Conservation (phyloP, 2,113 vertebrate genomes). For the Camelus dromedarius region DNA sequence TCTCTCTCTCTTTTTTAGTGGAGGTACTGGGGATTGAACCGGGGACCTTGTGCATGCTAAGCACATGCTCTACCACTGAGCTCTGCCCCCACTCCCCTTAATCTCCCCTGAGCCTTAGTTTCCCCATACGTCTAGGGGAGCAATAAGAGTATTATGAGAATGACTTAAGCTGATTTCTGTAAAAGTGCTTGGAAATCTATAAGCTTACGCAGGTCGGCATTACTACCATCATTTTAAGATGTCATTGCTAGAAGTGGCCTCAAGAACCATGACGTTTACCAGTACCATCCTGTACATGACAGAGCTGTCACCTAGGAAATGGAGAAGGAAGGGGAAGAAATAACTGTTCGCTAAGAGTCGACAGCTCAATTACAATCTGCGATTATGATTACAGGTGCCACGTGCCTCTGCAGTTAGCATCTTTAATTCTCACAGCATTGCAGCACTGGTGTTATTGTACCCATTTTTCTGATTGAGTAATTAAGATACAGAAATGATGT, state of each 20-base stretch:
- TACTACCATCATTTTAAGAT: neutral
- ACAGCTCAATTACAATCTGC: neutral
- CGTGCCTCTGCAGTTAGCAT: too few relatives aligned
- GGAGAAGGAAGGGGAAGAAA: neutral
- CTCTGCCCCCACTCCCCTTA: neutral
- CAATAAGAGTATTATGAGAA: neutral
- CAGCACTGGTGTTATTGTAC: neutral
- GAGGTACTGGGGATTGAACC: too few relatives aligned
- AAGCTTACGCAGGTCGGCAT: neutral
- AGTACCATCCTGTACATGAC: neutral
- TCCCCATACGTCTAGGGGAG: neutral
- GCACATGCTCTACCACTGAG: too few relatives aligned
- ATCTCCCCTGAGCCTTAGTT: neutral
- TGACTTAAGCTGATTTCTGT: neutral
- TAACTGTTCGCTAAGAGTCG: neutral
- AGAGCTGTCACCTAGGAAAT: neutral
- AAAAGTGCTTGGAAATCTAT: neutral
- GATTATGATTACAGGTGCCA: neutral
- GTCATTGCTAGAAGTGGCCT: neutral
- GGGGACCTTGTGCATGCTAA: too few relatives aligned
- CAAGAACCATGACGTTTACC: neutral
- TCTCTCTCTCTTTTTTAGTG: too few relatives aligned
- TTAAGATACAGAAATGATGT: neutral
- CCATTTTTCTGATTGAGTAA: neutral
- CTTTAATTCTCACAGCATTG: neutral